These are phyloP conservation scores for Leptarthrus brevirostris DNA, from an alignment of 2,888 invertebrate species.

Conservation along the genomic window DNA sequence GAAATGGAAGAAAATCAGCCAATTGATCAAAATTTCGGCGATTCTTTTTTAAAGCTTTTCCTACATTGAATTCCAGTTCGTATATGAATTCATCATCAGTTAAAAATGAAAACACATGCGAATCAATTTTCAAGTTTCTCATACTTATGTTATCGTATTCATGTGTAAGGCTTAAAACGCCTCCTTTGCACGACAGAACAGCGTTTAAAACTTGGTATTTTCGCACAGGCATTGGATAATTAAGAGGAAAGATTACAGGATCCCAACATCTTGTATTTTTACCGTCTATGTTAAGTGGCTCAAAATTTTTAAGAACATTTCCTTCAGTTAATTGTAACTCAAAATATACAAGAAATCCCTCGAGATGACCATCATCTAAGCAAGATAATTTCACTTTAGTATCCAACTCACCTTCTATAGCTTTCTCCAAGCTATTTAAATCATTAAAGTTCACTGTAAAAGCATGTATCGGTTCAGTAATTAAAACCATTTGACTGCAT, in stretches of 20 bases:
- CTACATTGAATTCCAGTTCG: slow-evolving; percentile 53
- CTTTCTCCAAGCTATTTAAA: slow-evolving; percentile 49
- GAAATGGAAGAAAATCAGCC: slow-evolving; percentile 53
- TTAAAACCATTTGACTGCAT: slow-evolving; percentile 27
- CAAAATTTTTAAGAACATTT: slow-evolving; percentile 49
- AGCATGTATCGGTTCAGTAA: slow-evolving; percentile 43
- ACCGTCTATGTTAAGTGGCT: neutral
- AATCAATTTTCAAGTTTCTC: slow-evolving; percentile 40
- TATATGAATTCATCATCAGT: slow-evolving; percentile 52
- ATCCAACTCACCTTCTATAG: slow-evolving; percentile 47
- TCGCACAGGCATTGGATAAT: slow-evolving; percentile 31
- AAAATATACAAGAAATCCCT: slow-evolving; percentile 54
- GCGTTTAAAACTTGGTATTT: slow-evolving; percentile 51
- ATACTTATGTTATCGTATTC: slow-evolving; percentile 35
- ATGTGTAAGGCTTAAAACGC: slow-evolving; percentile 50
- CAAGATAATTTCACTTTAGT: slow-evolving; percentile 32
- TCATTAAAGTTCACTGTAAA: slow-evolving; percentile 53
- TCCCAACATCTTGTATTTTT: slow-evolving; percentile 51
- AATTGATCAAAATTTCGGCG: slow-evolving; percentile 32
- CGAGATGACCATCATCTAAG: slow-evolving; percentile 42
- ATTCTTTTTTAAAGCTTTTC: slow-evolving; percentile 45
- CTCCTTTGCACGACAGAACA: slow-evolving; percentile 49
- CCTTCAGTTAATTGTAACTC: slow-evolving; percentile 48
- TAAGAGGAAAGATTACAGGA: slow-evolving; percentile 52
- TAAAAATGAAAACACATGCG: slow-evolving; percentile 51